Conservation (phyloP, 2,888 invertebrate genomes). For the Coleophora deauratella region DNA sequence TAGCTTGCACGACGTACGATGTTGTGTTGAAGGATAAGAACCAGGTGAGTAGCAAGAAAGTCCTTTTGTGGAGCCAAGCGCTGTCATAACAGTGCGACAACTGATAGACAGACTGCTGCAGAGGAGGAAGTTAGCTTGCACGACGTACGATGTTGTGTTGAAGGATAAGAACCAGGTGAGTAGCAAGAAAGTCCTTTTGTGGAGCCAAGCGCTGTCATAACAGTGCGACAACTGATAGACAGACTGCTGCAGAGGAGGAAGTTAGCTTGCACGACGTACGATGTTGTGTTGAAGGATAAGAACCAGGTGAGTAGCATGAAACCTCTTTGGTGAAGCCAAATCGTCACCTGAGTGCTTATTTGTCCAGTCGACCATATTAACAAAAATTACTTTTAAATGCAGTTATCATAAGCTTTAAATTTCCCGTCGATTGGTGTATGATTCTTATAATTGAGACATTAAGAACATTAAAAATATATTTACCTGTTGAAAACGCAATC, state of each 20-base stretch:
- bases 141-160: constrained; percentile 87
- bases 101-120: constrained; percentile 88
- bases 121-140: constrained; percentile 85
- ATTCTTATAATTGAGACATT: too few species aligned
- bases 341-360: too few species aligned
- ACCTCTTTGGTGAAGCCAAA: constrained; percentile 77
- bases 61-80: constrained; percentile 88
- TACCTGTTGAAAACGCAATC: too few species aligned
- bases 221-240: constrained; percentile 83
- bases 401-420: too few species aligned
- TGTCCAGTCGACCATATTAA: too few species aligned
- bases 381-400: too few species aligned
- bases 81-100: constrained; percentile 74
- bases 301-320: constrained; percentile 26
- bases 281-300: constrained; percentile 77
- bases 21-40: constrained; percentile 74
- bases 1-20: constrained; percentile 87
- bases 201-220: constrained; percentile 77
- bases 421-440: too few species aligned
- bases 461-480: too few species aligned
- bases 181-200: too few species aligned
- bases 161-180: constrained; percentile 38
- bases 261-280: constrained; percentile 85
- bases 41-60: constrained; percentile 40
- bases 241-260: constrained; percentile 89